Evolutionary conservation across 2,888 invertebrate genomes (phyloP).

Genomic region (Perizoma flavofasciatum): DNA sequence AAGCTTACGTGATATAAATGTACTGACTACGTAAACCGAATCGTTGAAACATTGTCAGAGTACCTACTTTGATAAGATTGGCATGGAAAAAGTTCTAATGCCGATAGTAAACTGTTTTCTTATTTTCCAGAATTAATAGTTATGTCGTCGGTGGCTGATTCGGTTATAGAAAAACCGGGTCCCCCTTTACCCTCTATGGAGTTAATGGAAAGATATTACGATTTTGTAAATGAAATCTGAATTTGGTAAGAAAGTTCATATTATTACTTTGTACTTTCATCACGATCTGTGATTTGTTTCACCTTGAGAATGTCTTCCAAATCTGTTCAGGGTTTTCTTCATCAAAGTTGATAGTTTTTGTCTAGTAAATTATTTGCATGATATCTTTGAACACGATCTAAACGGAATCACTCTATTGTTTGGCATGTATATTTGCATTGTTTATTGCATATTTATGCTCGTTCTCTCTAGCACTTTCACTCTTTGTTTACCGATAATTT

Average conservation of each 20-base stretch:
- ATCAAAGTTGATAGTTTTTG: constrained; percentile 16
- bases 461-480: constrained; percentile 27
- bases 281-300: constrained; percentile 10
- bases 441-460: constrained; percentile 31
- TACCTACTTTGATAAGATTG: background rate
- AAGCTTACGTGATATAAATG: too few relatives aligned
- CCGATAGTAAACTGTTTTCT: constrained; percentile 28
- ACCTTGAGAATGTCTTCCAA: constrained; percentile 26
- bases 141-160: constrained; percentile 68
- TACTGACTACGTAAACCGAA: constrained; percentile 6
- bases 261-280: constrained; percentile 13
- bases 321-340: constrained; percentile 13
- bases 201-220: constrained; percentile 66
- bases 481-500: constrained; percentile 32
- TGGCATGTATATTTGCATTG: constrained; percentile 30
- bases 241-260: constrained; percentile 64
- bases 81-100: background rate
- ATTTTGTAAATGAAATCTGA: constrained; percentile 62
- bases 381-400: constrained; percentile 17
- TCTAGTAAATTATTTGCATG: constrained; percentile 21
- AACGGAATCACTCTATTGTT: constrained; percentile 27
- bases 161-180: constrained; percentile 57
- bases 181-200: constrained; percentile 68
- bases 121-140: constrained; percentile 73
- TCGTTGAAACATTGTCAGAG: background rate